Conservation (phyloP, 2,888 invertebrate species). For the Salpingus planirostris region DNA sequence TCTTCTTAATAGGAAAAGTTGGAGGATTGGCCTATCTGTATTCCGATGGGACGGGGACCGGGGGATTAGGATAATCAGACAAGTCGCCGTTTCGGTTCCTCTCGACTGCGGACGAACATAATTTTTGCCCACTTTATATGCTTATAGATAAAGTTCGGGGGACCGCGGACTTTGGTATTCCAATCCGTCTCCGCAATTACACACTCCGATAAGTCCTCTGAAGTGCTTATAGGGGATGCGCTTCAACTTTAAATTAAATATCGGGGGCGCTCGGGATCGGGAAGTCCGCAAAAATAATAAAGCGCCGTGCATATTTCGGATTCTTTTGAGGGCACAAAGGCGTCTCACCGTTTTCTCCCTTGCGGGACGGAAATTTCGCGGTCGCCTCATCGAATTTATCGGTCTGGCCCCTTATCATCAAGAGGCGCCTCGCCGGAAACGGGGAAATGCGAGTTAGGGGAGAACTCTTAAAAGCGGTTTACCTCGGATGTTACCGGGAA, state of each 20-base stretch:
- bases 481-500: conserved; percentile 23
- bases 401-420: too few species aligned
- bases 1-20: conserved; percentile 38
- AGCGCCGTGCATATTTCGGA: too few species aligned
- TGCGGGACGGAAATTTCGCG: too few species aligned
- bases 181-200: conserved; percentile 10
- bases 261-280: too few species aligned
- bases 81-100: conserved; percentile 32
- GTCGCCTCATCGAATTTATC: too few species aligned
- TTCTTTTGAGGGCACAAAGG: too few species aligned
- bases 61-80: conserved; percentile 36
- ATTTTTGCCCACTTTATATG: conserved; percentile 35
- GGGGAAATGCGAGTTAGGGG: conserved; percentile 21
- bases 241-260: too few species aligned
- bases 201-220: conserved; percentile 9
- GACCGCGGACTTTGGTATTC: conserved; percentile 15
- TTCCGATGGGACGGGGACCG: conserved; percentile 31
- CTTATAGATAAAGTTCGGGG: too few species aligned
- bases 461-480: conserved; percentile 19
- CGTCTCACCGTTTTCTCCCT: too few species aligned
- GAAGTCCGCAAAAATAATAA: too few species aligned
- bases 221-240: too few species aligned
- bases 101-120: conserved; percentile 32
- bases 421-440: too few species aligned
- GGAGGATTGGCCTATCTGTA: conserved; percentile 34